Base-by-base conservation (phyloP, 2,888 invertebrate genomes). In the Xestia sexstrigata region DNA sequence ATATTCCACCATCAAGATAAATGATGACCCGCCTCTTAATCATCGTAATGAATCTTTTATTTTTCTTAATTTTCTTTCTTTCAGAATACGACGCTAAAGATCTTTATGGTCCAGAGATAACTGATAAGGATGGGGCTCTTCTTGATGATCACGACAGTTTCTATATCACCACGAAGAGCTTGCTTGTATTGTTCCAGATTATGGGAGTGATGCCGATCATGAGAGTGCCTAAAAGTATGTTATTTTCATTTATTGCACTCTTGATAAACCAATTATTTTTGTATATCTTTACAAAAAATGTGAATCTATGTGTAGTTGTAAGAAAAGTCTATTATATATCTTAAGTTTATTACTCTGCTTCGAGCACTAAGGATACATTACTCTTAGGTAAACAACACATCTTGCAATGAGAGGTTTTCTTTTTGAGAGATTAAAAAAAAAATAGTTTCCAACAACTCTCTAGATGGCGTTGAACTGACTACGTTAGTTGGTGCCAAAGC, bases 121-220 rank as follows among this genome's bases (percentile, higher is more conserved):
- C 97, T 68, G 92, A 96, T 13, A 93, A 94, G 76, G 97, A 97
- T 91, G 97, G 97, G 0, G 95, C 97, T 0, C 93, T 98, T 0
- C 91, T 98, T 84, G 98, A 98, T 82, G 95, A 97, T 78, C 97
- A 98, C 78, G 98, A 98, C 90, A 97, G 97, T 76, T 98, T 98
- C 89, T 98, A 98, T 89, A 94, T 97, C 26, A 98, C 97, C 0
- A 98, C 98, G 0, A 98, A 98, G 91, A 98, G 98, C 88, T 92
- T 98, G 65, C 92, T 98, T 82, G 97, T 98, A 0, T 93, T 98
- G 8, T 98, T 98, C 89, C 98, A 98, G 92, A 97, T 98, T 63
- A 98, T 98, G 98, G 98, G 98, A 6, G 96, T 98, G 0, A 98
- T 98, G 98, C 98, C 98, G 0, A 97, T 98, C 63, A 97, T 98